These are phyloP conservation scores for Phylloscopus whistleri DNA, from an alignment of 2,113 vertebrate genomes.

Conservation along the genomic window DNA sequence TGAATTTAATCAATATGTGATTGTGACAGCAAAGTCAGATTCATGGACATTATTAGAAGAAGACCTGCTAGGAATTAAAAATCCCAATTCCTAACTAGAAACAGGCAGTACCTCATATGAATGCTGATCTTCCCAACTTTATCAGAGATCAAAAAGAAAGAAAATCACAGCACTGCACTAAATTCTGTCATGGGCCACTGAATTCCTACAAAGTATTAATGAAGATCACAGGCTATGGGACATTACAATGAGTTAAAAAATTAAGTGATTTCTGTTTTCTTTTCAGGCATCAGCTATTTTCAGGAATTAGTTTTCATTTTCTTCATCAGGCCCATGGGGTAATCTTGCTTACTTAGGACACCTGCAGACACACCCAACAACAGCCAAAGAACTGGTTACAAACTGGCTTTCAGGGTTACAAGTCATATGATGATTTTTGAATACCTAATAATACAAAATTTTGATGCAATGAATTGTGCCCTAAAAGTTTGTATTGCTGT, in stretches of 20 bases:
- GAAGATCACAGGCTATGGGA: background rate
- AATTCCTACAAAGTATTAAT: background rate
- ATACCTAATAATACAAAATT: background rate
- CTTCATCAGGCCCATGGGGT: background rate
- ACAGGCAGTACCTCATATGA: background rate
- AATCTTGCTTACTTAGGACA: background rate
- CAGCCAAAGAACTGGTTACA: background rate
- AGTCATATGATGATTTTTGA: background rate
- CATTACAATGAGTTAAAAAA: background rate
- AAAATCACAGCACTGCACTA: background rate
- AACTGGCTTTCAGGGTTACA: background rate
- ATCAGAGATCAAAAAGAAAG: background rate
- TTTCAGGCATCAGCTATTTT: background rate
- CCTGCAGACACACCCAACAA: background rate
- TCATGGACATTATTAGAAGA: background rate
- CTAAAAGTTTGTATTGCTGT: background rate
- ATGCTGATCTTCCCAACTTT: background rate
- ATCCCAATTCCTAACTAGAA: background rate
- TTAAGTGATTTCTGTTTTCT: background rate
- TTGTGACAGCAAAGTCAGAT: background rate
- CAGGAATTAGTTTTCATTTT: background rate
- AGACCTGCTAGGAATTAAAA: conserved; percentile 39
- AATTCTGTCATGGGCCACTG: background rate
- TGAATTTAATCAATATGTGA: conserved; percentile 4
- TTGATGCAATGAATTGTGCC: background rate